These are phyloP conservation scores for Dipus sagitta DNA, from an alignment of 2,797 vertebrate species.

Conservation along the genomic window DNA sequence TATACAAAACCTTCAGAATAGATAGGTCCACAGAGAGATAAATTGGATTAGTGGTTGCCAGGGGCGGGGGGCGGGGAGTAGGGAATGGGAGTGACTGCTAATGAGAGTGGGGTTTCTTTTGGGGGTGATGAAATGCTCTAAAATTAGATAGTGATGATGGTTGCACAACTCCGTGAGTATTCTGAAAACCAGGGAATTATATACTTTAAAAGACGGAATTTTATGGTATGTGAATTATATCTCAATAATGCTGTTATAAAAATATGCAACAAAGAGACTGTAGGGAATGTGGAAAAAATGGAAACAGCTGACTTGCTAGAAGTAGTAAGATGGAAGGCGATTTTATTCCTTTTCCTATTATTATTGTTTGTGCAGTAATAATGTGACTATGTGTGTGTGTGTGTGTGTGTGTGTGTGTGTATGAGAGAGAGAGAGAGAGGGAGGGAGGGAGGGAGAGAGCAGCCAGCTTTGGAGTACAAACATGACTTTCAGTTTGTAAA, in stretches of 20 bases:
- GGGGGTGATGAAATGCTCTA: constrained; percentile 61
- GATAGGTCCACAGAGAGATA: constrained; percentile 23
- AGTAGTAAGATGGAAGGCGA: constrained; percentile 2
- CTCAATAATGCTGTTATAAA: constrained; percentile 65
- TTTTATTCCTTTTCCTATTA: constrained; percentile 28
- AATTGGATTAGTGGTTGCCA: constrained; percentile 33
- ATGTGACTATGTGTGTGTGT: neutral
- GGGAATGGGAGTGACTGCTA: neutral
- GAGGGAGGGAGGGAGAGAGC: too few relatives aligned
- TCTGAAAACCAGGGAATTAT: constrained; percentile 40
- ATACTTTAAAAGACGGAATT: constrained; percentile 57
- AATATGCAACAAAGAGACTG: constrained; percentile 62
- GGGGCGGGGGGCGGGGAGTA: neutral
- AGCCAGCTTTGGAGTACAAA: neutral
- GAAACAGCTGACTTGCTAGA: constrained; percentile 71
- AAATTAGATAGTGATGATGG: constrained; percentile 57
- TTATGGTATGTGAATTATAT: constrained; percentile 63
- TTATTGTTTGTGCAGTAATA: constrained; percentile 32
- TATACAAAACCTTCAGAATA: constrained; percentile 39
- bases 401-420: neutral
- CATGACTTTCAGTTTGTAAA: too few relatives aligned
- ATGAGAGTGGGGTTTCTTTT: constrained; percentile 42
- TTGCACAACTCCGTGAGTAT: neutral
- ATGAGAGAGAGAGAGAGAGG: neutral
- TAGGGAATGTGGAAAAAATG: constrained; percentile 55